Evolutionary conservation across 2,113 vertebrate genomes (phyloP).

Genomic region (Lota lota): DNA sequence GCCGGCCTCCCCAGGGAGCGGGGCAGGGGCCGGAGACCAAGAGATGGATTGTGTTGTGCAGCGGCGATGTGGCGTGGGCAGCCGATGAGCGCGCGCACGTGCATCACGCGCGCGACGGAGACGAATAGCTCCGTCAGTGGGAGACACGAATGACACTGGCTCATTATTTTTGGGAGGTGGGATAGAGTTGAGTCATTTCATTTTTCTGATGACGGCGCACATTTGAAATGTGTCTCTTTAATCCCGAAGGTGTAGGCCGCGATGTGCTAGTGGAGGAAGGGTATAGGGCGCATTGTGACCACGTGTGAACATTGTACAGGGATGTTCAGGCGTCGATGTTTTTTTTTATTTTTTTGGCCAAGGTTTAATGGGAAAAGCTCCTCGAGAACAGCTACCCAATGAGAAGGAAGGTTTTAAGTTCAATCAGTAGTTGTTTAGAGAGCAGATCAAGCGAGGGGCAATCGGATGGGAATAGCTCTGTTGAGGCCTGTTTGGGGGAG

Average conservation of each 20-base stretch:
- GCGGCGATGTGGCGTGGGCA: conserved; percentile 41
- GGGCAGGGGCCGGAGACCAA: conserved; percentile 36
- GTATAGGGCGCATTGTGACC: too few relatives aligned
- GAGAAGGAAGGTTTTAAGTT: neutral
- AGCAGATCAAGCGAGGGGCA: conserved; percentile 28
- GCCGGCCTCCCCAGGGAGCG: conserved; percentile 41
- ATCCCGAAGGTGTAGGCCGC: too few relatives aligned
- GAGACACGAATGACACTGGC: conserved; percentile 41
- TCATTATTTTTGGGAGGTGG: conserved; percentile 6
- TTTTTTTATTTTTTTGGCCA: too few relatives aligned
- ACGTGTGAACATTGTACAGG: too few relatives aligned
- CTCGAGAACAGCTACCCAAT: too few relatives aligned
- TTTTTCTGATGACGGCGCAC: too few relatives aligned
- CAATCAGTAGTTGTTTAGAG: conserved; percentile 9
- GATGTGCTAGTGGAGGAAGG: too few relatives aligned
- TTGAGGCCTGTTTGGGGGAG: conserved; percentile 42
- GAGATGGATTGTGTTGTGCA: conserved; percentile 51
- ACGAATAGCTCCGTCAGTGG: conserved; percentile 36
- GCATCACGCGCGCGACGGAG: conserved; percentile 16
- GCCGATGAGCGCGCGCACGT: conserved; percentile 51
- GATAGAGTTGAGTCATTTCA: too few relatives aligned
- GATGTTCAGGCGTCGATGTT: too few relatives aligned
- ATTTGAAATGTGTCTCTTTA: too few relatives aligned
- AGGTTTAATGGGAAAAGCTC: too few relatives aligned
- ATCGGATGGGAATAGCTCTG: conserved; percentile 47